Conservation (phyloP, 2,797 vertebrate species). For the Chrosomus eos region DNA sequence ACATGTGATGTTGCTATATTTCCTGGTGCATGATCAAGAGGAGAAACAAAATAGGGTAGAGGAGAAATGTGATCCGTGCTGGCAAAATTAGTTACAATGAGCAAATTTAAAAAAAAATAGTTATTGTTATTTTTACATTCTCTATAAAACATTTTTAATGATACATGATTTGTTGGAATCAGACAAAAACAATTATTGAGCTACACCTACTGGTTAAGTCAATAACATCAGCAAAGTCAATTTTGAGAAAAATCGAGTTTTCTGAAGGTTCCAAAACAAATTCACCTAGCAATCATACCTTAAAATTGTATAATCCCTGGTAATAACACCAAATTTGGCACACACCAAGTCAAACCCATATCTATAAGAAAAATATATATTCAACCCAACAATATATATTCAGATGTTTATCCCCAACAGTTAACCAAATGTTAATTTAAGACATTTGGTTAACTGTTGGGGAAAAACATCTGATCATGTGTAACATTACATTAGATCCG, state of each 20-base stretch:
- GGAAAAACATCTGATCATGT: no score
- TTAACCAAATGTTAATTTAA: no score
- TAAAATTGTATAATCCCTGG: background rate
- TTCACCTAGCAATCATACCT: background rate
- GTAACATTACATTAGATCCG: no score
- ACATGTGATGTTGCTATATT: constrained; percentile 54
- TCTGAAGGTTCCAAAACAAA: background rate
- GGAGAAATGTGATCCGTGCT: constrained; percentile 58
- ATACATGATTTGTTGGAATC: background rate
- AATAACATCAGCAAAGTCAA: background rate
- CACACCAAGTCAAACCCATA: no score
- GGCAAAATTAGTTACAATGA: background rate
- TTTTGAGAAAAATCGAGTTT: background rate
- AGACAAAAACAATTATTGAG: background rate
- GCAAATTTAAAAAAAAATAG: background rate
- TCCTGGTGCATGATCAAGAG: constrained; percentile 60
- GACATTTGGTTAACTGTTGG: no score
- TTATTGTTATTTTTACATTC: background rate
- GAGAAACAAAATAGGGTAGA: constrained; percentile 60
- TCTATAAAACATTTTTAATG: background rate
- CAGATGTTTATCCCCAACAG: no score
- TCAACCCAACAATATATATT: no score
- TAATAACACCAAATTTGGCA: no score
- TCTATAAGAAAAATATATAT: no score
- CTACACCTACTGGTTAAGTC: background rate